Evolutionary conservation across 2,888 invertebrate genomes (phyloP), one percentile per base, ranked within the genome.

Genomic region (Diaperis boleti): DNA sequence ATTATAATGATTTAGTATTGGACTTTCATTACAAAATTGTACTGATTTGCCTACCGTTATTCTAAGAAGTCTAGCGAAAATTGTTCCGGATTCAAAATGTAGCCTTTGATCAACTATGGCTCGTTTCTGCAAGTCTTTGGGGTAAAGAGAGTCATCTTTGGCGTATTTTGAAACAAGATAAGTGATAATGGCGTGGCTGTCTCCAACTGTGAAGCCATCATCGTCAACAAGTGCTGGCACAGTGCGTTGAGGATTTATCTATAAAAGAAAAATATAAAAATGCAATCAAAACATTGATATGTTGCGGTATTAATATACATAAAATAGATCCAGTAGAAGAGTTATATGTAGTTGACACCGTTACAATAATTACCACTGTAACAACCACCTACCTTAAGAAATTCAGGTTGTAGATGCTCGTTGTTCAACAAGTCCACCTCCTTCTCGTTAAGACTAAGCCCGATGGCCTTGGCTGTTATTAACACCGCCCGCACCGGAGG

Each of bases 241-340:
- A 69, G 88, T 85, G 66, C 86, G 86, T 37, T 88, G 82, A 1
- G 87, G 87, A 74, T 89, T 90, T 71, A 89, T 83, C 88, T 87
- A 35, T 22, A 42, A 42, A 39, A 14, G n/a, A n/a, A n/a, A n/a
- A n/a, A n/a, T n/a, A n/a, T n/a, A n/a, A n/a, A n/a, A n/a, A n/a
- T n/a, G n/a, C n/a, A n/a, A n/a, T n/a, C n/a, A n/a, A n/a, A n/a
- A n/a, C n/a, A n/a, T n/a, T n/a, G n/a, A n/a, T n/a, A n/a, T n/a
- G n/a, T n/a, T n/a, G n/a, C n/a, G n/a, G n/a, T n/a, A n/a, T n/a
- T n/a, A n/a, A n/a, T n/a, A n/a, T n/a, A n/a, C n/a, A n/a, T n/a
- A n/a, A n/a, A n/a, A n/a, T n/a, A n/a, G n/a, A n/a, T n/a, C n/a
- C n/a, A n/a, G n/a, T n/a, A n/a, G n/a, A n/a, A n/a, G n/a, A n/a